Base-by-base conservation (phyloP, 2,888 invertebrate species). In the Thalpophila matura region DNA sequence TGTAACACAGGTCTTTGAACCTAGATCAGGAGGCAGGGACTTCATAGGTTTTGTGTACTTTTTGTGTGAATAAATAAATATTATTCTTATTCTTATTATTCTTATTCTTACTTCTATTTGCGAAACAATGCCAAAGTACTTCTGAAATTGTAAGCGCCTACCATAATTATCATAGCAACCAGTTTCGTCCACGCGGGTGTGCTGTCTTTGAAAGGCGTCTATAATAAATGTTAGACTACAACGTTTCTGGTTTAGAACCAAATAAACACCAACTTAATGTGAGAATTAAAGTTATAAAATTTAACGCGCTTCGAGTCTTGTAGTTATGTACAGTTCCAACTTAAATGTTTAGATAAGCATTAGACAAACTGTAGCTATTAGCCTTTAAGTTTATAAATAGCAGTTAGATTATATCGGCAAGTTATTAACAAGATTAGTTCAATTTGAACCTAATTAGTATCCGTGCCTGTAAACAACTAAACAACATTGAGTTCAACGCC, bases 121-220 rank as follows among this genome's bases (percentile, higher is more conserved):
- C 10, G 1, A 10, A 20, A 14, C 9, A 3, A 22, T 27, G 9
- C 1, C 6, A 14, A 33, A 26, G 4, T n/a, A 6, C 0, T 2
- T 0, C 1, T 3, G 0, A 7, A 27, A 7, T 29, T 46, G 7
- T 4, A 20, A 50, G 12, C 64, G 76, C 70, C 70, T 71, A 22
- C n/a, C 0, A 6, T 14, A 53, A 9, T n/a, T 24, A 16, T 40
- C 4, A 27, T 9, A 18, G 64, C 71, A 75, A 75, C 1, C 0
- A 16, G 29, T 27, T 35, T 35, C 3, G 9, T 5, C 5, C 6
- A 26, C 18, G 3, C 7, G 0, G 31, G 42, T 51, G 40, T 63
- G 2, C 1, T 20, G 1, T 5, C 53, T 56, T 31, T 6, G 4
- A 2, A 26, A 75, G 71, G 71, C 76, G 56, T 6, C 16, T 18